These are phyloP conservation scores for Lineus longissimus DNA, from an alignment of 1,140 invertebrate genomes.

Conservation along the genomic window DNA sequence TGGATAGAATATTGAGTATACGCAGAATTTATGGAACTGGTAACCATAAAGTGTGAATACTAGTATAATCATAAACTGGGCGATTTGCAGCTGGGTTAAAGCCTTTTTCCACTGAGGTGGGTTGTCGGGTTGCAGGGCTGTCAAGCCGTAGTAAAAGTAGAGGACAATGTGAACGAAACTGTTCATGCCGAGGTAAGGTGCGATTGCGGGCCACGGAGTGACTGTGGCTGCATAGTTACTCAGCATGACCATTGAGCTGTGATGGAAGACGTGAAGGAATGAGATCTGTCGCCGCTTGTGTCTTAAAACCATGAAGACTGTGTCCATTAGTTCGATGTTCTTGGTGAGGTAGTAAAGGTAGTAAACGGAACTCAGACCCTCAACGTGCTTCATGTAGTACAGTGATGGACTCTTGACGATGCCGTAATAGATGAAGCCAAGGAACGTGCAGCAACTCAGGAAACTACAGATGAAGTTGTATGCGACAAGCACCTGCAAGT, in stretches of 20 bases:
- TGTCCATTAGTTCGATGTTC: constrained; percentile 43
- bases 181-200: constrained; percentile 75
- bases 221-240: constrained; percentile 44
- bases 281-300: constrained; percentile 82
- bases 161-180: constrained; percentile 87
- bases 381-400: constrained; percentile 26
- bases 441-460: constrained; percentile 29
- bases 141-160: constrained; percentile 86
- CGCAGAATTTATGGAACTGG: constrained; percentile 46
- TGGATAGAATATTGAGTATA: constrained; percentile 52
- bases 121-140: constrained; percentile 63
- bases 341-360: constrained; percentile 43
- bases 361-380: constrained; percentile 26
- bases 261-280: constrained; percentile 85
- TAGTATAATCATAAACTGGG: constrained; percentile 41
- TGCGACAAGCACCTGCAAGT: constrained; percentile 40
- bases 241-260: constrained; percentile 67
- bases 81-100: constrained; percentile 79
- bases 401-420: constrained; percentile 30
- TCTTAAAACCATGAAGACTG: constrained; percentile 74
- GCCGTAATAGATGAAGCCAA: constrained; percentile 29
- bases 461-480: constrained; percentile 45
- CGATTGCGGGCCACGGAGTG: constrained; percentile 46
- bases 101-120: constrained; percentile 93
- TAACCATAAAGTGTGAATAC: constrained; percentile 34